Conservation (phyloP, 2,888 invertebrate genomes). For the Pyralis farinalis region DNA sequence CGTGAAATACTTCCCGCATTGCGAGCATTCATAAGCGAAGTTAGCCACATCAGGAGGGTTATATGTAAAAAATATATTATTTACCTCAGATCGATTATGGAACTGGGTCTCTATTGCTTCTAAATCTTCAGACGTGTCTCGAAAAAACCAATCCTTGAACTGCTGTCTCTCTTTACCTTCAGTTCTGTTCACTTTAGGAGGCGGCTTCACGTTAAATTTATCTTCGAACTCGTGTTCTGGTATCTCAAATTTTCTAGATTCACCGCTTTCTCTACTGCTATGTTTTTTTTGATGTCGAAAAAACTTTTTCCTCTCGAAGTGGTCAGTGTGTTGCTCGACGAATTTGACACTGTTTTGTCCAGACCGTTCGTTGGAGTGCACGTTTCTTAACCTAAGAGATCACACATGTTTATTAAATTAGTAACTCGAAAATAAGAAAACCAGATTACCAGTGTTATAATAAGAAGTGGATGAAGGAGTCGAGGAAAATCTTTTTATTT, state of each 20-base stretch:
- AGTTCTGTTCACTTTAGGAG: slow-evolving; percentile 45
- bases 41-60: no score
- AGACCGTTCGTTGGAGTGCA: slow-evolving; percentile 53
- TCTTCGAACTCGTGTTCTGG: slow-evolving; percentile 83
- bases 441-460: no score
- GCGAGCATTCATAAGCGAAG: no score
- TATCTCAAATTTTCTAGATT: slow-evolving; percentile 51
- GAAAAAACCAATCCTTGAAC: slow-evolving; percentile 67
- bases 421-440: no score
- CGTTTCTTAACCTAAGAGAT: slow-evolving; percentile 56
- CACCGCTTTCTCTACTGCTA: slow-evolving; percentile 34
- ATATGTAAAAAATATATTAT: no score
- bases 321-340: slow-evolving; percentile 5
- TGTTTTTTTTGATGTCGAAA: slow-evolving; percentile 67
- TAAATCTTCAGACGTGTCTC: slow-evolving; percentile 60
- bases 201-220: slow-evolving; percentile 77
- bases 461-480: no score
- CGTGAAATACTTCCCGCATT: no score
- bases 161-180: slow-evolving; percentile 31
- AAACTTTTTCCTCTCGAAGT: slow-evolving; percentile 52
- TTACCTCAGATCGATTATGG: slow-evolving; percentile 36
- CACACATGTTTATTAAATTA: no score
- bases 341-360: slow-evolving; percentile 39
- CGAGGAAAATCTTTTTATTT: no score
- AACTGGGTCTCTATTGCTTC: slow-evolving; percentile 55